These are phyloP conservation scores for Minunthozetes semirufus DNA, from an alignment of 2,888 invertebrate species.

Conservation along the genomic window DNA sequence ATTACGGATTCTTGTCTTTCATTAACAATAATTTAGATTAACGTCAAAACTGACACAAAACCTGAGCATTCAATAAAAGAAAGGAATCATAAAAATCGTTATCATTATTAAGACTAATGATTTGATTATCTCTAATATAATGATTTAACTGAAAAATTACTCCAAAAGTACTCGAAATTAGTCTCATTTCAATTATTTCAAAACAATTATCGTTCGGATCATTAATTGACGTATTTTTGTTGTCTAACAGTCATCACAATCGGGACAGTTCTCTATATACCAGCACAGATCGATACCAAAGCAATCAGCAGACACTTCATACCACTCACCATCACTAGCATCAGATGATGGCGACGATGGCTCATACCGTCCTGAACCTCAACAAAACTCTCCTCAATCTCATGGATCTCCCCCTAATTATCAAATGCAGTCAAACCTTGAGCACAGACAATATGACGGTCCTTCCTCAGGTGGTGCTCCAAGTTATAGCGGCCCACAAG, in stretches of 20 bases:
- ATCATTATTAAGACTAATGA: no score
- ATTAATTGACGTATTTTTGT: no score
- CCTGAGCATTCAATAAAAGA: no score
- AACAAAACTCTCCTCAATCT: neutral
- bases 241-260: neutral
- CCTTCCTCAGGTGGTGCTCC: no score
- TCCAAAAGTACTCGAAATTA: neutral
- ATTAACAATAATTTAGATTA: no score
- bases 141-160: neutral
- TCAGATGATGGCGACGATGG: neutral
- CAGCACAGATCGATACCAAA: slow-evolving; percentile 4
- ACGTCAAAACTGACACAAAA: no score
- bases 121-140: no score
- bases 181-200: neutral
- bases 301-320: neutral
- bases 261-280: neutral
- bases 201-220: neutral
- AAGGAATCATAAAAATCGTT: no score
- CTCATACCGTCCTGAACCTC: no score
- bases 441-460: no score
- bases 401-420: no score
- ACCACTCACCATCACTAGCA: neutral
- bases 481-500: no score
- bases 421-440: neutral
- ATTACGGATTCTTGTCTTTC: neutral